Evolutionary conservation across 2,888 invertebrate genomes (phyloP).

Genomic region (Helleia helle): DNA sequence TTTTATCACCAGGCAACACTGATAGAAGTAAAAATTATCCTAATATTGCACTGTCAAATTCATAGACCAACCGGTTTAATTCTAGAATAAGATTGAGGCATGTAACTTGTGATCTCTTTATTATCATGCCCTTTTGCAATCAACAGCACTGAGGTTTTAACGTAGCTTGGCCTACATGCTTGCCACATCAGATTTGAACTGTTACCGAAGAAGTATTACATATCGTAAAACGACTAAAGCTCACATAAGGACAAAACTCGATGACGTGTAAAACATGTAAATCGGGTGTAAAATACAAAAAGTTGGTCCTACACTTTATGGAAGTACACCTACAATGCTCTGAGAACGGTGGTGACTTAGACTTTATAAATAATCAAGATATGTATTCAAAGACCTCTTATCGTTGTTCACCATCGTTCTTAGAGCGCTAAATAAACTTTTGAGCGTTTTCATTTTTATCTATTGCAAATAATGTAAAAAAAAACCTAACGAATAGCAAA

Average conservation of each 20-base stretch:
- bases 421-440: background rate
- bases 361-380: background rate
- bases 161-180: no score
- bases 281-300: slow-evolving; percentile 20
- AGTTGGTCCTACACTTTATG: slow-evolving; percentile 22
- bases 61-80: background rate
- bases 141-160: no score
- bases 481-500: background rate
- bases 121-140: background rate
- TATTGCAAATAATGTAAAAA: slow-evolving; percentile 6
- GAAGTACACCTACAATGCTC: slow-evolving; percentile 10
- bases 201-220: slow-evolving; percentile 1
- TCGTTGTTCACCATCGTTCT: background rate
- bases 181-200: background rate
- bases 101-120: no score
- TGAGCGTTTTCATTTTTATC: slow-evolving; percentile 3
- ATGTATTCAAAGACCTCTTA: background rate
- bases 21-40: background rate
- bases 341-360: background rate
- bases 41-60: background rate
- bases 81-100: background rate
- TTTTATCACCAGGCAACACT: background rate
- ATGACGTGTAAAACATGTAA: slow-evolving; percentile 17
- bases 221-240: slow-evolving; percentile 1
- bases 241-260: slow-evolving; percentile 1